Base-by-base conservation (phyloP, 2,113 vertebrate genomes). In the Alaudala cheleensis region DNA sequence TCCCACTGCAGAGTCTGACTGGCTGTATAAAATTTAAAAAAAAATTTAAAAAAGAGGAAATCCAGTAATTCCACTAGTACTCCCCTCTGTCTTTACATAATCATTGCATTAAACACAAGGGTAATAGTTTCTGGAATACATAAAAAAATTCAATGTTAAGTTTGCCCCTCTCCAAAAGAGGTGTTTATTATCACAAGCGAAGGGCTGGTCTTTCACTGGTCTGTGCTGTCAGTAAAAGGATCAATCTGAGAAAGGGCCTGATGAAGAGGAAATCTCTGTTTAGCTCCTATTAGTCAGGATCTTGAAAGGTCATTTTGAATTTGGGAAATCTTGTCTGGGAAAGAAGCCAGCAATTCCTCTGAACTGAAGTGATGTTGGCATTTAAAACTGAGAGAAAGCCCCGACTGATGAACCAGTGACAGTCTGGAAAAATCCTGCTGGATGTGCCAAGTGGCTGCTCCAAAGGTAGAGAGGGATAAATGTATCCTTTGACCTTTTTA, bases 291-390 rank as follows among this genome's bases (percentile, higher is more conserved):
- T 94, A 91, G 86, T 92, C 90, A 81, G 66, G 44, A 95, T 90
- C 90, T 87, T 93, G 93, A 96, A 94, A 95, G 93, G 88, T 91
- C 93, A 95, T 94, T 95, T 58, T 94, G 93, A 94, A 95, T 96
- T 96, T 91, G 92, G 70, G 90, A 96, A 94, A 93, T 93, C 91
- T 95, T 73, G 66, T 88, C 94, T 93, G 92, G 95, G 94, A 96
- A 93, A 82, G 67, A 50, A 76, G 90, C 94, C 90, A 95, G 81
- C 87, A 92, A 93, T 80, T 92, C 87, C 84, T 89, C 91, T 66
- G 61, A 78, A 90, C 78, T 90, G 81, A 96, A 95, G 84, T 87
- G 93, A 81, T 85, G 90, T 23, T 96, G 90, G 94, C 74, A 94
- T 85, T 91, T 92, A 87, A 93, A 95, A 82, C 1, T 19, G 89